These are phyloP conservation scores for Esox niger DNA, from an alignment of 2,113 vertebrate species.

Conservation along the genomic window DNA sequence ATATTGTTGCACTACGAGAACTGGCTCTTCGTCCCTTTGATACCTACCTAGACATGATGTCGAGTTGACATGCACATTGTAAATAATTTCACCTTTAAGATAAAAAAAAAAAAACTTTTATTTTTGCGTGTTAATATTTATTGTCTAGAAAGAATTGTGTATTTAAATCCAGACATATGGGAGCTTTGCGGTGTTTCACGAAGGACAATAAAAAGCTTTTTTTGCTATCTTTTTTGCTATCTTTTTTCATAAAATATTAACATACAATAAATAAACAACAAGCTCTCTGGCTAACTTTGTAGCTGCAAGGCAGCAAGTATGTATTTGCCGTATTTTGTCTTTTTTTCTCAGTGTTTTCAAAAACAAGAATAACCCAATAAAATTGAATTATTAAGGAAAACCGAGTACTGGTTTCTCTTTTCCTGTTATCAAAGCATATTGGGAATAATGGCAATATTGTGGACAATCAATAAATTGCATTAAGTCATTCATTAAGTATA, in stretches of 20 bases:
- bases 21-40: slow-evolving; percentile 46
- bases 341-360: slow-evolving; percentile 70
- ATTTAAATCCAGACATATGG: slow-evolving; percentile 65
- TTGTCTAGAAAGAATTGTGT: slow-evolving; percentile 66
- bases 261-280: slow-evolving; percentile 11
- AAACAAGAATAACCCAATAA: slow-evolving; percentile 69
- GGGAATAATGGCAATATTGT: no score
- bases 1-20: slow-evolving; percentile 69
- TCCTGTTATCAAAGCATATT: no score
- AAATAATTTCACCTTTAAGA: slow-evolving; percentile 55
- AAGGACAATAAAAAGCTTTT: slow-evolving; percentile 50
- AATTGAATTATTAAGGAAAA: slow-evolving; percentile 25
- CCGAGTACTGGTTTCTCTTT: not conserved
- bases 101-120: slow-evolving; percentile 45
- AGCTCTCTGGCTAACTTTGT: slow-evolving; percentile 45
- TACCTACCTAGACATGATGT: slow-evolving; percentile 53
- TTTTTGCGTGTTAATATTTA: slow-evolving; percentile 72
- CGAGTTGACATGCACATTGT: slow-evolving; percentile 63
- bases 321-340: slow-evolving; percentile 60
- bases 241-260: slow-evolving; percentile 55
- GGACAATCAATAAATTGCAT: no score
- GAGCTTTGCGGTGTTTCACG: slow-evolving; percentile 60
- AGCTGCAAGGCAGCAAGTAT: slow-evolving; percentile 68
- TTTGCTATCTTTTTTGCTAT: slow-evolving; percentile 43
- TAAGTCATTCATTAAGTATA: no score